Percentiles rank a stretch among this genome's conserved stretches.
Evolutionary conservation across 92 coral and sea anemone genomes (phyloP).

Genomic region (Parazoanthus swiftii): DNA sequence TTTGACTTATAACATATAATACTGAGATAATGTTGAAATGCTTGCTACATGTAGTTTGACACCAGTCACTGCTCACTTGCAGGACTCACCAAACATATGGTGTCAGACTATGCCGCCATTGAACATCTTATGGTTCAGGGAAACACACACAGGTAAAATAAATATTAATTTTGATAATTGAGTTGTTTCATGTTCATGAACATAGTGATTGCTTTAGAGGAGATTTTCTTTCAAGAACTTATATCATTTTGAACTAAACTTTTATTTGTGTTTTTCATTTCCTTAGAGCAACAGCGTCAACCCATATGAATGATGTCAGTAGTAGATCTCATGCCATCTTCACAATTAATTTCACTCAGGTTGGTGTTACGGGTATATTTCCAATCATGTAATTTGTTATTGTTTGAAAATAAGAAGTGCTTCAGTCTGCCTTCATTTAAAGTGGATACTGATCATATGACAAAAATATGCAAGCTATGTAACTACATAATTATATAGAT

Average conservation of each 20-base stretch:
- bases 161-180: no score
- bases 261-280: conserved; percentile 1
- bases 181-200: no score
- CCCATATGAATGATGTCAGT: conserved; percentile 96
- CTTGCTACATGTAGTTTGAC: not conserved
- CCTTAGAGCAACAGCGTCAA: conserved; percentile 90
- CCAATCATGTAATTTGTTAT: not conserved
- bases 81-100: conserved; percentile 95
- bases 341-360: conserved; percentile 97
- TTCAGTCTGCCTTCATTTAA: no score
- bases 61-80: not conserved
- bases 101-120: conserved; percentile 89
- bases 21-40: no score
- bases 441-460: no score
- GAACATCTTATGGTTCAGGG: conserved; percentile 94
- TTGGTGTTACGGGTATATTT: not conserved
- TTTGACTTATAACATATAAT: no score
- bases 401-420: not conserved
- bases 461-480: not conserved
- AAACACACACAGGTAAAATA: conserved; percentile 77
- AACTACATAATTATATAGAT: not conserved
- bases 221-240: no score
- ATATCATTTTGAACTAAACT: no score
- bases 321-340: conserved; percentile 98
- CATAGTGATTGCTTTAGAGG: no score